Percentiles rank a stretch among this genome's conserved stretches.
Conservation (phyloP, 1,140 invertebrate genomes). For the Carposina sasakii region DNA sequence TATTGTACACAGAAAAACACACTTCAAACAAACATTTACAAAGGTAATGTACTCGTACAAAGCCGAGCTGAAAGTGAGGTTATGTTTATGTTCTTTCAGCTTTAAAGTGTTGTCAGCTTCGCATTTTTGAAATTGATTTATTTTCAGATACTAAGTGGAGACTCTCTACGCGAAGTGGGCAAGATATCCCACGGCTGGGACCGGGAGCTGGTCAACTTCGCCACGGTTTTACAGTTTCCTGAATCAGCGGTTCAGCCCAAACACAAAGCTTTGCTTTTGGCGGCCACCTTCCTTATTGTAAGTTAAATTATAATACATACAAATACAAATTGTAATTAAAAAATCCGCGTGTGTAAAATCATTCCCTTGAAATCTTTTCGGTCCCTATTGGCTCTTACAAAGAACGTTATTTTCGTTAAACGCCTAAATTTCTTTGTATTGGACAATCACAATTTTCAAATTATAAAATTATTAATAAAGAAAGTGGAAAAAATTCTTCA, state of each 20-base stretch:
- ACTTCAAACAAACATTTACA: too few relatives aligned
- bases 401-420: not conserved
- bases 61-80: too few relatives aligned
- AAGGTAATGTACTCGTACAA: too few relatives aligned
- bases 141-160: constrained; percentile 55
- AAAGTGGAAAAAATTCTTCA: too few relatives aligned
- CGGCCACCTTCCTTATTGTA: constrained; percentile 74
- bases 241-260: constrained; percentile 63
- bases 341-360: not conserved
- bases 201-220: constrained; percentile 68
- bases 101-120: too few relatives aligned
- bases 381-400: not conserved
- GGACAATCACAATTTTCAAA: too few relatives aligned
- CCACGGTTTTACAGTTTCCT: constrained; percentile 69
- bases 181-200: constrained; percentile 74
- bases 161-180: constrained; percentile 71
- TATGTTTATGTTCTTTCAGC: too few relatives aligned
- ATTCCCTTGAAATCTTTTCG: not conserved
- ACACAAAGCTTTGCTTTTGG: constrained; percentile 73
- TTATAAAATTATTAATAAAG: too few relatives aligned
- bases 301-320: not conserved
- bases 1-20: too few relatives aligned
- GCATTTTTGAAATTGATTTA: too few relatives aligned
- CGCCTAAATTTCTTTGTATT: too few relatives aligned
- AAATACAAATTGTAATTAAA: not conserved